Evolutionary conservation across 1,140 invertebrate species (phyloP), one percentile per base, ranked within the genome.

Genomic region (Drosophila oshimai): DNA sequence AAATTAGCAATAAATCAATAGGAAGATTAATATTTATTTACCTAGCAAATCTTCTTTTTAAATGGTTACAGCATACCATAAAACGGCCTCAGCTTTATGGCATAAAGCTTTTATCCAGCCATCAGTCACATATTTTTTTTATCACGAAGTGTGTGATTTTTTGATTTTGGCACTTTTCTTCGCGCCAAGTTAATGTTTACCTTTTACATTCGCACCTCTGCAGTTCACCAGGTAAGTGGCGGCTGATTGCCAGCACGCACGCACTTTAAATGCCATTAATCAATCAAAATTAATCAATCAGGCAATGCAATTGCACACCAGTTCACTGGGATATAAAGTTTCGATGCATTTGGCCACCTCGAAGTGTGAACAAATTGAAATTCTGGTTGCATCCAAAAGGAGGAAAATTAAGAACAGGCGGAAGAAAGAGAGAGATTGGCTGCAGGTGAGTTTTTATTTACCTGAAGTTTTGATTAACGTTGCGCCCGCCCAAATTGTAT

Each of bases 381-480:
- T 50, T 57, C 65, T n/a, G 31, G 68, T 39, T 68, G 65, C 47
- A 39, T 20, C 33, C n/a, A 20, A 39, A 18, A 15, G 17, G 13
- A 5, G 13, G 17, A n/a, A 9, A 10, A 24, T 28, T n/a, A 29
- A 5, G 22, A 15, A 13, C 34, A 36, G 7, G 28, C 37, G 46
- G 47, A 46, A 42, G 50, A 15, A 7, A 41, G 13, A n/a, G 18
- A 10, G 34, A 6, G 26, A 12, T 20, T n/a, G 12, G 37, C 36
- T 49, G 31, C 73, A 73, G 75, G 62, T 79, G 64, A 64, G 57
- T 46, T 46, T 64, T 71, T 57, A 70, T 64, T 47, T 71, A 62
- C 45, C 41, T 54, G 41, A 61, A 28, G 37, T 58, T 79, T 74
- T 79, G 76, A 79, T 79, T 79, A 74, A 79, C 74, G 75, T 58